Evolutionary conservation across 2,113 vertebrate species (phyloP).

Genomic region (Myxocyprinus asiaticus): DNA sequence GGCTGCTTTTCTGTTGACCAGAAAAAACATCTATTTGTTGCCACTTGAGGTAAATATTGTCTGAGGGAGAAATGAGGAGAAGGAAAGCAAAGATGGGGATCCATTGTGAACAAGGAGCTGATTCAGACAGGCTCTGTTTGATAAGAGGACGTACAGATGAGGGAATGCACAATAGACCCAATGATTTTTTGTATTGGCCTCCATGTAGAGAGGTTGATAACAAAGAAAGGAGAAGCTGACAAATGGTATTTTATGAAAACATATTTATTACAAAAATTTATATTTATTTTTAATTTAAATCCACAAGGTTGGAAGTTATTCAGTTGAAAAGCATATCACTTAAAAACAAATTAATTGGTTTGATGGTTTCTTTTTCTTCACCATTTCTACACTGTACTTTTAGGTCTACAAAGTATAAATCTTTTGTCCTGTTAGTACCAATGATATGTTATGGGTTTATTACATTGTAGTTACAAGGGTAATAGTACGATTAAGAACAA

Average conservation of each 20-base stretch:
- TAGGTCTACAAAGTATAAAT: no score
- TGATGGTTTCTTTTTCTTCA: no score
- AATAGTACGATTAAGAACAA: no score
- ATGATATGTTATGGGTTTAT: no score
- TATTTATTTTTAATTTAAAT: no score
- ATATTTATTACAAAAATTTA: neutral
- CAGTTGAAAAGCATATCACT: no score
- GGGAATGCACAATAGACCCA: constrained; percentile 1
- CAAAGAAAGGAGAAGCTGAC: neutral
- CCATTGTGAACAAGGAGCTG: neutral
- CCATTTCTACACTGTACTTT: no score
- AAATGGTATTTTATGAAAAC: neutral
- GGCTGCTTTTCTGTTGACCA: constrained; percentile 30
- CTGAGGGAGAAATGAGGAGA: constrained; percentile 11
- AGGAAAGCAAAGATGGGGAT: neutral
- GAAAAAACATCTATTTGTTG: constrained; percentile 24
- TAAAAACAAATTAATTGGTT: no score
- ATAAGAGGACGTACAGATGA: neutral
- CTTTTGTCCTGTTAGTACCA: no score
- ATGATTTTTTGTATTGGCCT: neutral
- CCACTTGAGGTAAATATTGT: constrained; percentile 45
- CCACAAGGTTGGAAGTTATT: no score
- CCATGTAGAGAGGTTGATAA: no score
- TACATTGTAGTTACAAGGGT: no score
- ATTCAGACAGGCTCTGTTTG: neutral